phyloP scores from a whole-genome alignment of 2,113 vertebrate genomes.

The Channa maculata region DNA sequence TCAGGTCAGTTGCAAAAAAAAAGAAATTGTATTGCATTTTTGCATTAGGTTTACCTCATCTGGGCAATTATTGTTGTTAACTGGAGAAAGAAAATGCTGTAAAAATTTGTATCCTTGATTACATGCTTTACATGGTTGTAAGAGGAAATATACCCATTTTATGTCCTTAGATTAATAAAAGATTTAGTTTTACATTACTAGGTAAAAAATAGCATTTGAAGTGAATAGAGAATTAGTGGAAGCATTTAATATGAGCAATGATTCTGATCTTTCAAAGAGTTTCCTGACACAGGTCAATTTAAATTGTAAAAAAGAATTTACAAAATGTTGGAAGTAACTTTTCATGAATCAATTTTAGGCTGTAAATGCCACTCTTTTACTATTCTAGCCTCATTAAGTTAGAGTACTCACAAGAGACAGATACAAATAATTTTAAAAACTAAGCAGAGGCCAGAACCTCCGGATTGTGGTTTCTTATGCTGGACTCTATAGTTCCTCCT shows the following conservation, averaged over 20 bases:
- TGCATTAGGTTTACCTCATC: background rate
- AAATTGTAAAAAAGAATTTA: background rate
- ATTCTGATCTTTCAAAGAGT: background rate
- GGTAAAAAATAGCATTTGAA: background rate
- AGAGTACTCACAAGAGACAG: background rate
- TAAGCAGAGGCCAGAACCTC: too few species aligned
- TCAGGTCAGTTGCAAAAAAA: conserved; percentile 57
- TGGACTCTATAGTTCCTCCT: too few species aligned
- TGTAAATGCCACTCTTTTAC: background rate
- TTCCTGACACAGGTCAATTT: background rate
- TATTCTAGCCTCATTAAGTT: background rate
- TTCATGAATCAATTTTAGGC: too few species aligned
- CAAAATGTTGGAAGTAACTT: too few species aligned
- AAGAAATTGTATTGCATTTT: background rate
- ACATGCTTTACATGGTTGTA: too few species aligned
- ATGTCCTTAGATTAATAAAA: background rate
- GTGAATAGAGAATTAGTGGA: background rate
- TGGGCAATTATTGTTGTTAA: too few species aligned
- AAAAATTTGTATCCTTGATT: background rate
- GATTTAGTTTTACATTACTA: background rate
- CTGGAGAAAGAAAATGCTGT: too few species aligned
- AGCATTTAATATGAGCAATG: background rate
- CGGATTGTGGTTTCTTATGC: too few species aligned
- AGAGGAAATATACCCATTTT: background rate
- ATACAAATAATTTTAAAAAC: too few species aligned